phyloP scores from a whole-genome alignment of 2,888 invertebrate genomes.

The Clanis bilineata region DNA sequence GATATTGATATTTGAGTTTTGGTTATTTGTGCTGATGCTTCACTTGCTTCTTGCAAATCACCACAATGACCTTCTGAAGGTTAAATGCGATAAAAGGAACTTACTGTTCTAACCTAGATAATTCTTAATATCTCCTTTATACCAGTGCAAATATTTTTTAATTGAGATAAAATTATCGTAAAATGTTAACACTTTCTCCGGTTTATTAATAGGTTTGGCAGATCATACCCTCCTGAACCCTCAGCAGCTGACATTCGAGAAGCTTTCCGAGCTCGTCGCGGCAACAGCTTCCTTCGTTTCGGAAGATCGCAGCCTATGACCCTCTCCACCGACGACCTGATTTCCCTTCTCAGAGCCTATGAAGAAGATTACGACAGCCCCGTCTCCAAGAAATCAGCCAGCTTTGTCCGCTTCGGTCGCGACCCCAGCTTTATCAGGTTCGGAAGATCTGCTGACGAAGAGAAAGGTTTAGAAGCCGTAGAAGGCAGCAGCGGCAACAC shows the following conservation, averaged over 20 bases:
- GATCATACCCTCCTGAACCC: conserved; percentile 67
- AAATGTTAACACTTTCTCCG: background rate
- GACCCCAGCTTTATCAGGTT: conserved; percentile 75
- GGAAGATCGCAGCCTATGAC: conserved; percentile 66
- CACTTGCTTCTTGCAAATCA: no score
- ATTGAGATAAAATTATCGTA: no score
- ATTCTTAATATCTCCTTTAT: no score
- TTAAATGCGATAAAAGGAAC: no score
- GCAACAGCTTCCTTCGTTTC: conserved; percentile 71
- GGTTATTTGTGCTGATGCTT: no score
- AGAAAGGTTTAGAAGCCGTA: conserved; percentile 49
- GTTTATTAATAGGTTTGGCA: conserved; percentile 62
- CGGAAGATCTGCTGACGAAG: conserved; percentile 65
- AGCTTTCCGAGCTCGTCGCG: conserved; percentile 54
- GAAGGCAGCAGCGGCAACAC: conserved; percentile 33
- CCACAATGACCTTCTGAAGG: no score
- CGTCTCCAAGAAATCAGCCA: conserved; percentile 54
- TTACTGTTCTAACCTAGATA: no score
- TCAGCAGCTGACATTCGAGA: conserved; percentile 69
- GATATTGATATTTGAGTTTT: no score
- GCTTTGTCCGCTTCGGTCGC: conserved; percentile 68
- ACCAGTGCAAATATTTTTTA: no score
- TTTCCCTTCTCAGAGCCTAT: conserved; percentile 60
- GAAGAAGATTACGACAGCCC: conserved; percentile 65
- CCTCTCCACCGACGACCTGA: conserved; percentile 63